These are phyloP conservation scores for Cosmia pyralina DNA, from an alignment of 2,888 invertebrate species.

Conservation along the genomic window DNA sequence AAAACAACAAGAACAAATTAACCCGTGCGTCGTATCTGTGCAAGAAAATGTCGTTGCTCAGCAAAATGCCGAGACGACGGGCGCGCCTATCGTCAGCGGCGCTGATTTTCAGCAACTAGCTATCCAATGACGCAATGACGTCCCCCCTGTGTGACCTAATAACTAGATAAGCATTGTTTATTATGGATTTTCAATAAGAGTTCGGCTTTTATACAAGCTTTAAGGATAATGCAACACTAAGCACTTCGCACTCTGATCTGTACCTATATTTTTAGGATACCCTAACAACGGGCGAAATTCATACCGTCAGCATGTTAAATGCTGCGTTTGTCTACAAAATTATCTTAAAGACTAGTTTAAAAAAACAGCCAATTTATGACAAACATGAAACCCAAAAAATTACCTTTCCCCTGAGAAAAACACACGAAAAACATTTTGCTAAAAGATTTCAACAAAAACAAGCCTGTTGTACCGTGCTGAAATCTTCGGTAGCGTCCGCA, in stretches of 20 bases:
- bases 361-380: neutral
- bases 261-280: neutral
- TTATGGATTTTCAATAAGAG: neutral
- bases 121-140: no score
- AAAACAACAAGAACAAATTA: no score
- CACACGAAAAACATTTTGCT: conserved; percentile 25
- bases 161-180: no score
- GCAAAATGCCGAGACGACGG: no score
- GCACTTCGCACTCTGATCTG: no score
- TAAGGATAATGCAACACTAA: neutral
- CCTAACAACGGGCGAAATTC: no score
- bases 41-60: no score
- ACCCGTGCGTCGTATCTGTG: no score
- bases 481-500: conserved; percentile 56
- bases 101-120: no score
- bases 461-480: conserved; percentile 46
- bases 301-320: neutral
- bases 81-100: no score
- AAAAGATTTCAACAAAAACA: conserved; percentile 62
- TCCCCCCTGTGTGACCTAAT: no score
- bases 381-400: conserved; percentile 6
- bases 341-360: neutral
- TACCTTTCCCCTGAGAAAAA: conserved; percentile 8
- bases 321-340: neutral
- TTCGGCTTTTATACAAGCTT: neutral